Evolutionary conservation across 2,888 invertebrate genomes (phyloP), one percentile per base, ranked within the genome.

Genomic region (Tetragonula carbonaria): DNA sequence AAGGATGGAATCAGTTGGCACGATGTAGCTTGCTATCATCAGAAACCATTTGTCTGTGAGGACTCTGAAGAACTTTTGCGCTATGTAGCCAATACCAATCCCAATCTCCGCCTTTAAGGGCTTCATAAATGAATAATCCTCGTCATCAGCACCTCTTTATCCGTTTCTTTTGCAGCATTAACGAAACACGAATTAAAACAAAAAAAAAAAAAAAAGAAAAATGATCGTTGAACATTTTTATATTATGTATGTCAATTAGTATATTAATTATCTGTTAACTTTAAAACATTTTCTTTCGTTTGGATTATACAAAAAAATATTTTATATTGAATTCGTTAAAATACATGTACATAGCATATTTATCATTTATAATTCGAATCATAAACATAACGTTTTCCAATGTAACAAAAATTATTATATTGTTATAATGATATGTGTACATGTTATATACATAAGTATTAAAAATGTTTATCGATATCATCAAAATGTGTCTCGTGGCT

Each of bases 1-100:
- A 98, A 97, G 93, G 98, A 98, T 93, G 98, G 98, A 88, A 98
- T 98, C 94, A 98, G 97, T 88, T 98, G 98, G 98, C 98, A 98
- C 95, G 98, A 98, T 95, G 98, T 98, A 76, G 98, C 98, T 87
- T 98, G 98, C 95, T 98, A 98, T 95, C 98, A 98, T 95, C 98
- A 98, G 95, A 98, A 98, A 94, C 98, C 98, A 2, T 96, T 98
- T 94, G 96, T 98, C 90, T 98, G 98, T 95, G 98, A 98, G 94
- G 98, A 98, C 95, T 97, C 97, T 85, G 98, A 98, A 75, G 98
- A 98, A 94, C 96, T 98, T 85, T 96, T 98, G 92, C 97, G 96
- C 94, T 98, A 98, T 95, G 96, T 98, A 86, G 97, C 97, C 80
- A 96, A 97, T 94, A 98, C 97, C 93, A 98, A 98, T 95, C 97